These are phyloP conservation scores for Anarrhichthys ocellatus DNA, from an alignment of 2,113 vertebrate species.

Conservation along the genomic window DNA sequence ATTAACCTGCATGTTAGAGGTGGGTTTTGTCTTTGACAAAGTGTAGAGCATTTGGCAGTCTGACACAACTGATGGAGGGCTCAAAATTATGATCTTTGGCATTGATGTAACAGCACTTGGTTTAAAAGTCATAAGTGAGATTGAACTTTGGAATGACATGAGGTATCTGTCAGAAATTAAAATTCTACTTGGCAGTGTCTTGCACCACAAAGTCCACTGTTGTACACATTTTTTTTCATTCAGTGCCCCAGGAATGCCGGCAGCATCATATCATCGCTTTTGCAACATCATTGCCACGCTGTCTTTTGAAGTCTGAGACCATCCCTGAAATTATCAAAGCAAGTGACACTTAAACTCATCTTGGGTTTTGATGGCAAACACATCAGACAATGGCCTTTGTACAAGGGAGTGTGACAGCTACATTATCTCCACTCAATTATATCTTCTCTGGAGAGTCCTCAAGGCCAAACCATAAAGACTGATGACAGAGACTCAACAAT, in stretches of 20 bases:
- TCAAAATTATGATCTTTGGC: neutral
- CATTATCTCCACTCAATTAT: slow-evolving; percentile 70
- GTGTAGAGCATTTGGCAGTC: neutral
- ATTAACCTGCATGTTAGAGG: slow-evolving; percentile 54
- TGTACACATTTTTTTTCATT: slow-evolving; percentile 24
- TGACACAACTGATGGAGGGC: neutral
- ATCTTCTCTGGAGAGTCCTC: slow-evolving; percentile 64
- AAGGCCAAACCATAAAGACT: slow-evolving; percentile 77
- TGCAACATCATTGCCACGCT: slow-evolving; percentile 55
- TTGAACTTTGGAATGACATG: slow-evolving; percentile 53
- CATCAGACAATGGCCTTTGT: slow-evolving; percentile 72
- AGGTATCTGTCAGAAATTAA: slow-evolving; percentile 39
- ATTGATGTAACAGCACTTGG: neutral
- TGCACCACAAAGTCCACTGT: slow-evolving; percentile 55
- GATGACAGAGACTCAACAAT: slow-evolving; percentile 18
- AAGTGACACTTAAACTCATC: slow-evolving; percentile 59
- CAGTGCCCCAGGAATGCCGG: slow-evolving; percentile 1
- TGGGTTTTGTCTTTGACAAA: slow-evolving; percentile 15
- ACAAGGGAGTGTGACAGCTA: slow-evolving; percentile 63
- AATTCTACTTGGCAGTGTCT: slow-evolving; percentile 52
- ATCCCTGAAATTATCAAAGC: slow-evolving; percentile 67
- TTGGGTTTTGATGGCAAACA: slow-evolving; percentile 57
- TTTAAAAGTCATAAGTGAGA: neutral
- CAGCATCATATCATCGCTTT: slow-evolving; percentile 52
- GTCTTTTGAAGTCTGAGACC: slow-evolving; percentile 67